Percentiles rank a stretch among this genome's conserved stretches.
Conservation (phyloP, 2,113 vertebrate species). For the Apeltes quadracus region DNA sequence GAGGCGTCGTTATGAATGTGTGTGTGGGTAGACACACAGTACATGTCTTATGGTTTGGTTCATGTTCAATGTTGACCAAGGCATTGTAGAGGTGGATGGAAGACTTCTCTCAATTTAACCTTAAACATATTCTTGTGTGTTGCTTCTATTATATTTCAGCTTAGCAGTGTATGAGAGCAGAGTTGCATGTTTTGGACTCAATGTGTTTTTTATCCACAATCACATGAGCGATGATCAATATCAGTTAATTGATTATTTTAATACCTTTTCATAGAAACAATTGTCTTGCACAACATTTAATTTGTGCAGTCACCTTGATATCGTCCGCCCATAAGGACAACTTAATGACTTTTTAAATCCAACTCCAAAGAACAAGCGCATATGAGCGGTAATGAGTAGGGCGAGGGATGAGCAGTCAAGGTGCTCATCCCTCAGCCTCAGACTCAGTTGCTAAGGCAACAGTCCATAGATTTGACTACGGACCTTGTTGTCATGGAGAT, state of each 20-base stretch:
- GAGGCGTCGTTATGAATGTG: neutral
- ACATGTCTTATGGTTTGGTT: neutral
- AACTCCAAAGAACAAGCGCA: neutral
- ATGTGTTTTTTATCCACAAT: neutral
- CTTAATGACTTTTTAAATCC: neutral
- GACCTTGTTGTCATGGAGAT: constrained; percentile 66
- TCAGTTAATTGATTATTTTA: neutral
- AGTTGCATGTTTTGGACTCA: neutral
- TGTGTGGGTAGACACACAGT: neutral
- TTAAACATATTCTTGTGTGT: constrained; percentile 16
- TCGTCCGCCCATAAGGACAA: neutral
- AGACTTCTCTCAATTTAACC: constrained; percentile 9
- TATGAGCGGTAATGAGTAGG: constrained; percentile 8
- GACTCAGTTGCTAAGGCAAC: constrained; percentile 64
- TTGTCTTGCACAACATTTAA: neutral
- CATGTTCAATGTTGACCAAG: constrained; percentile 38
- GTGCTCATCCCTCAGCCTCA: constrained; percentile 31
- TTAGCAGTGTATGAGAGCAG: neutral
- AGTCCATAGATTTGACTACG: constrained; percentile 35
- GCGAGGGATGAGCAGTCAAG: too few relatives aligned
- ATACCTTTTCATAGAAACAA: neutral
- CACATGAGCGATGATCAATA: neutral
- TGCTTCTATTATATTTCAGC: neutral
- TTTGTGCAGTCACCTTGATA: neutral
- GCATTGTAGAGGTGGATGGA: constrained; percentile 5